Evolutionary conservation across 1,140 invertebrate species (phyloP), one percentile per base, ranked within the genome.

Genomic region (Trypoxylus dichotomus): DNA sequence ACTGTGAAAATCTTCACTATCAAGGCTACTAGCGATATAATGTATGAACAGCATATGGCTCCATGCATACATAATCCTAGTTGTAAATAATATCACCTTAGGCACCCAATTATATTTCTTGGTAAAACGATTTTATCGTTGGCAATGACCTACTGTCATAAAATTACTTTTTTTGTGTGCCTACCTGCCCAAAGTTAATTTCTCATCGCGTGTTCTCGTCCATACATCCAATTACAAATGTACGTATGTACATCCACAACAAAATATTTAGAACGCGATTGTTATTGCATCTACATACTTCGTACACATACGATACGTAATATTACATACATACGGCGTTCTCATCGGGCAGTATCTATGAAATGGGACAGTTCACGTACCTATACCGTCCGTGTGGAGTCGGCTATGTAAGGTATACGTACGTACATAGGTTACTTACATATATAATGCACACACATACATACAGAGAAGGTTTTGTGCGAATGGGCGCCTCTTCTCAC

Each of bases 241-340:
- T 68, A 24, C 8, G 5, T 27, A 21, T 24, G 13, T n/a, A n/a
- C n/a, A n/a, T n/a, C n/a, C n/a, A n/a, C n/a, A 29, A 68, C 13
- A 24, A 68, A 68, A 68, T 68, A 68, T 68, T 68, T 68, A 29
- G 60, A 68, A 68, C 60, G 21, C 60, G 60, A 68, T 68, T 68
- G 60, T 27, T 68, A 68, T 68, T 68, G 10, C 60, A 27, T 19
- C 60, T 68, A 68, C 60, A 68, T 29, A 68, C 60, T 27, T 11
- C 60, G 24, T 29, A 68, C 21, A 68, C 24, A 68, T 68, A 68
- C 60, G 15, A n/a, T 54, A 54, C 13, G 47, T n/a, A n/a, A 54
- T 54, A 54, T 3, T 54, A 54, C 47, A 54, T 54, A 54, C n/a
- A n/a, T n/a, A 54, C 19, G 47, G 47, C 47, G 47, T 54, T 54